Evolutionary conservation across 2,113 vertebrate genomes (phyloP), one percentile per base, ranked within the genome.

Genomic region (Periophthalmodon schlosseri): DNA sequence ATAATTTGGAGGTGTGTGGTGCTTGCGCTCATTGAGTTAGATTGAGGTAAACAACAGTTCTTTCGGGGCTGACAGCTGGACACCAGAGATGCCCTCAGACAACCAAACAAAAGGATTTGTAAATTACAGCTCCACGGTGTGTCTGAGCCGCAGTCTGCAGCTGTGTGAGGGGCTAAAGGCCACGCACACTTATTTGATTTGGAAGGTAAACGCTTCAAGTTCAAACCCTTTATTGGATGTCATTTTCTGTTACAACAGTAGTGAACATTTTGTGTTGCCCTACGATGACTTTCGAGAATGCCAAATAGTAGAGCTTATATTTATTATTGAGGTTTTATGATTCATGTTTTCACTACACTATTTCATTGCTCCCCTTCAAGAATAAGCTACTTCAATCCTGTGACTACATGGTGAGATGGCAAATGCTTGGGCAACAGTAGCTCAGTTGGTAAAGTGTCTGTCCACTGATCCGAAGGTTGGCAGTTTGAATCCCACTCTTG

Each of bases 71-170:
- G 81, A 75, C 84, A 84, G 81, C 78, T 88, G 88, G 81, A 89
- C 79, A 81, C 81, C 49, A 75, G 58, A 80, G 81, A 80, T 57
- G 36, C 77, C 85, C 73, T 76, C 78, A 80, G 74, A 91, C n/a
- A 78, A 69, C 77, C 80, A 87, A 88, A 90, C 87, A 68, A 84
- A 69, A 74, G 82, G 82, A 89, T 88, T 83, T 86, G 79, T 86
- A 86, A 88, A 92, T 91, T 84, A 74, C 80, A 78, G 75, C 39
- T 23, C 33, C 49, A 65, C 54, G 74, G 83, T 74, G 65, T 63
- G 71, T 73, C 54, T 77, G 83, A 85, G 85, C 75, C 76, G 83
- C 77, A 79, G 69, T 77, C 64, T 64, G 64, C 56, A 12, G 15
- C 49, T 1, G 0, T 65, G 50, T 86, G 78, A 72, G 75, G 70